Base-by-base conservation (phyloP, 2,113 vertebrate genomes). In the Oceanites oceanicus region DNA sequence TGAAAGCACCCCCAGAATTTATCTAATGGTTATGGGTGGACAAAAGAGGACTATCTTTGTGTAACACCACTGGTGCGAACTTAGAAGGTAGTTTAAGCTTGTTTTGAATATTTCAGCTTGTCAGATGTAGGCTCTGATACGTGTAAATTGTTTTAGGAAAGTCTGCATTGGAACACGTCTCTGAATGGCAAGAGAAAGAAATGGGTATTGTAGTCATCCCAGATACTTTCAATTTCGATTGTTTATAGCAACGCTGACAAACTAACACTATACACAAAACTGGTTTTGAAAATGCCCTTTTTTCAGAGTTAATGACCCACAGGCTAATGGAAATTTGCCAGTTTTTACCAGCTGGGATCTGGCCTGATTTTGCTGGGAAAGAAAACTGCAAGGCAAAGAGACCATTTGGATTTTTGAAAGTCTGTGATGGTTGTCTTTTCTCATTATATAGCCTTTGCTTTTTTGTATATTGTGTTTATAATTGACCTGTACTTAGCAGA, bases 241-340 rank as follows among this genome's bases (percentile, higher is more conserved):
- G 95, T 96, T 96, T 96, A 96, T 97, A 96, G 96, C 95, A 97
- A 95, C 77, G n/a, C 81, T 77, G 87, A 96, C 81, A 91, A 97
- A 94, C 74, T 90, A 95, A 91, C 81, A 79, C 81, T 93, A 62
- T 61, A 82, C 91, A 92, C 93, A 96, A 90, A 97, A 96, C 91
- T 93, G 81, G 81, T 93, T 97, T 96, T 95, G 96, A 97, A 96
- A 94, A 87, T 96, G 82, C 91, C 84, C 94, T 88, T 88, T 96
- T 97, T 96, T 95, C 81, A 50, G 89, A 96, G 96, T 97, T 97
- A 97, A 96, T 95, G 94, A 97, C 95, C 91, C 89, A 91, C 91
- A 90, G 95, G 81, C 93, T 90, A n/a, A 70, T 96, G 96, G 97
- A 97, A 91, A 86, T 94, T 90, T 76, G 94, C 96, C 96, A 97